phyloP scores from a whole-genome alignment of 2,797 vertebrate species.

The Melopsittacus undulatus region DNA sequence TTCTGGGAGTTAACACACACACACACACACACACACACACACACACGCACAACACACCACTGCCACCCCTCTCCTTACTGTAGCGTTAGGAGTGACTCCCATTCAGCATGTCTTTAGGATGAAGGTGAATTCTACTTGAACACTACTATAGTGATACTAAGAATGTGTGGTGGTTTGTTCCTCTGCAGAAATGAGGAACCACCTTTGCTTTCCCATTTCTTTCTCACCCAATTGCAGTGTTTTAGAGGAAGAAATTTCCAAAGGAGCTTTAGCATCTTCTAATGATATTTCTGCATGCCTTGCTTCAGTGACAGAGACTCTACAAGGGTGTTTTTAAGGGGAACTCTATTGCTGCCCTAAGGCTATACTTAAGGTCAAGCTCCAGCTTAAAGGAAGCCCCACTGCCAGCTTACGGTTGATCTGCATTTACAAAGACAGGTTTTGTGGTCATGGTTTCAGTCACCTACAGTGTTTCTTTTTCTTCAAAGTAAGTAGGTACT shows the following conservation, averaged over 20 bases:
- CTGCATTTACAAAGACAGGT: neutral
- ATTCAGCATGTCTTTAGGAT: neutral
- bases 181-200: neutral
- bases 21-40: neutral
- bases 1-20: neutral
- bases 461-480: neutral
- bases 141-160: accelerated
- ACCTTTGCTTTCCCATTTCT: neutral
- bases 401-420: neutral
- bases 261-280: neutral
- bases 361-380: neutral
- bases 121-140: neutral
- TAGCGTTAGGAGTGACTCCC: neutral
- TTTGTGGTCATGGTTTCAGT: neutral
- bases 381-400: neutral
- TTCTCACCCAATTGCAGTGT: neutral
- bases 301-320: neutral
- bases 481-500: neutral
- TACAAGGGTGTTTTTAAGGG: accelerated
- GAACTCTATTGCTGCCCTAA: neutral
- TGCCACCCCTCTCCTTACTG: neutral
- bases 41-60: neutral
- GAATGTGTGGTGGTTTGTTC: neutral
- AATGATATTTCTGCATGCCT: neutral
- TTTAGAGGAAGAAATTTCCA: neutral